Percentiles rank a stretch among this genome's conserved stretches.
These are phyloP conservation scores for Benthosema pterotum DNA, from an alignment of 2,797 vertebrate genomes.

Conservation along the genomic window DNA sequence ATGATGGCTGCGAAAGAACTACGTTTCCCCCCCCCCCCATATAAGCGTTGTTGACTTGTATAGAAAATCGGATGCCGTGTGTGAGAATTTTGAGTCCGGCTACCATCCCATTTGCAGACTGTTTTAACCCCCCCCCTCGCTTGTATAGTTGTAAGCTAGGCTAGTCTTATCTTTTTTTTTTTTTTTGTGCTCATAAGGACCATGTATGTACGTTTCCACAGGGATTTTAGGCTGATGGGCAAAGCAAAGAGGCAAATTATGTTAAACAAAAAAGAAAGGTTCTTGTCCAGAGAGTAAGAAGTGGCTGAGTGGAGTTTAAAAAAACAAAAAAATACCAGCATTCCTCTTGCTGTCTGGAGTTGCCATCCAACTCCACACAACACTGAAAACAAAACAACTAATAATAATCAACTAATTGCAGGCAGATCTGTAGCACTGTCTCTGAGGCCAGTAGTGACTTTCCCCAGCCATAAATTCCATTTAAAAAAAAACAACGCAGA, in stretches of 20 bases:
- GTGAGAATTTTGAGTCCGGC: slow-evolving; percentile 57
- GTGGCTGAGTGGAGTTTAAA: slow-evolving; percentile 66
- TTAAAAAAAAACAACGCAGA: too few species aligned
- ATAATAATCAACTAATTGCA: slow-evolving; percentile 66
- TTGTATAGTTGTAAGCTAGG: slow-evolving; percentile 48
- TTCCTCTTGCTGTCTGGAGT: slow-evolving; percentile 74
- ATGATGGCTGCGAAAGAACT: slow-evolving; percentile 13
- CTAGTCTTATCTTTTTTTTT: slow-evolving; percentile 57
- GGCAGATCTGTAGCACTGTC: slow-evolving; percentile 94
- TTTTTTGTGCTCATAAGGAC: slow-evolving; percentile 52
- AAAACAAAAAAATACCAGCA: slow-evolving; percentile 79
- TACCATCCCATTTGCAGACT: slow-evolving; percentile 65
- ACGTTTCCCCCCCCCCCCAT: slow-evolving; percentile 16
- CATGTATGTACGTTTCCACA: slow-evolving; percentile 35
- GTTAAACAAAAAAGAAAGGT: too few species aligned
- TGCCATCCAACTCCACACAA: slow-evolving; percentile 57
- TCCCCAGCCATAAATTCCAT: slow-evolving; percentile 83
- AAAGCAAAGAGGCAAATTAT: slow-evolving; percentile 39
- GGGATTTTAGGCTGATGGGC: slow-evolving; percentile 58
- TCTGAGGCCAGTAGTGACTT: slow-evolving; percentile 91
- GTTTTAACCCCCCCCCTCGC: slow-evolving; percentile 55
- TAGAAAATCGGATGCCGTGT: slow-evolving; percentile 23
- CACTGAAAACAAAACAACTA: slow-evolving; percentile 37
- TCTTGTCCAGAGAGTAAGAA: slow-evolving; percentile 51
- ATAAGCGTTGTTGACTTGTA: slow-evolving; percentile 5